Conservation (phyloP, 2,888 invertebrate genomes). For the Hofmannophila pseudospretella region DNA sequence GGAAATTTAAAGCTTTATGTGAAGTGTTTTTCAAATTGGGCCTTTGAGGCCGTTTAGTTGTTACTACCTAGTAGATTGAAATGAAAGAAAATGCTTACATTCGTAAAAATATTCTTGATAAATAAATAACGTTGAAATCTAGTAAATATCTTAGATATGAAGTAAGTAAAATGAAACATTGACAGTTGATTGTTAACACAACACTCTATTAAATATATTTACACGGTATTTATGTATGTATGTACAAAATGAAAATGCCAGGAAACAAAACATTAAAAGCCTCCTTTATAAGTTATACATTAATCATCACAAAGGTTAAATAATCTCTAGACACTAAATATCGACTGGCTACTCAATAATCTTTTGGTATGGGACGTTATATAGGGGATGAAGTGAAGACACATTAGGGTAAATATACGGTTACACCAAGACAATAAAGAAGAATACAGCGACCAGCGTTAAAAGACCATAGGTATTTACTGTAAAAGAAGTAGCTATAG, state of each 20-base stretch:
- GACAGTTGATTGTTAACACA: no score
- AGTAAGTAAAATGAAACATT: no score
- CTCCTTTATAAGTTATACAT: conserved; percentile 32
- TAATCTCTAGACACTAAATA: conserved; percentile 9
- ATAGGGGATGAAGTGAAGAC: conserved; percentile 20
- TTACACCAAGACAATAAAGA: background rate
- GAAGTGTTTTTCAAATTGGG: background rate
- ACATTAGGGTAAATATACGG: conserved; percentile 3
- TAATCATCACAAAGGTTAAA: conserved; percentile 28
- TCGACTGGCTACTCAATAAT: conserved; percentile 15
- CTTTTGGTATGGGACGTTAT: conserved; percentile 7
- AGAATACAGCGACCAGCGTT: no score
- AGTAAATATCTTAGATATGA: no score
- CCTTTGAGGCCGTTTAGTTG: background rate
- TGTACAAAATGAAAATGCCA: conserved; percentile 47
- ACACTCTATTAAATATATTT: conserved; percentile 27
- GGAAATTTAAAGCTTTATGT: background rate
- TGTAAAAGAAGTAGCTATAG: no score
- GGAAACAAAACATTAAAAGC: conserved; percentile 40
- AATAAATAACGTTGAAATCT: no score
- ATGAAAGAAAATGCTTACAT: no score
- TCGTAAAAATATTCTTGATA: no score
- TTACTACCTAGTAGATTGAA: no score
- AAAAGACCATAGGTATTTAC: no score
- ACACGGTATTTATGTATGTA: no score